Evolutionary conservation across 2,113 vertebrate genomes (phyloP).

Genomic region (human (Homo sapiens)): GRCh38 chr12:26324001-26324500

Average conservation of each 20-base stretch:
- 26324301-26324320: background rate
- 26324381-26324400: background rate
- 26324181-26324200: background rate
- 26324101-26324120: background rate
- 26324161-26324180: background rate
- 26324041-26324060: background rate
- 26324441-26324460: background rate
- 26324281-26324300: background rate
- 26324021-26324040: background rate
- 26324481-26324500: background rate
- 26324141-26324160: background rate
- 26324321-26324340: background rate
- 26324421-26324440: background rate
- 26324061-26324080: background rate
- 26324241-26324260: background rate
- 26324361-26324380: background rate
- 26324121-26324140: background rate
- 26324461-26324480: background rate
- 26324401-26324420: background rate
- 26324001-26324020: background rate
- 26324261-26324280: background rate
- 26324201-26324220: background rate
- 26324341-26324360: background rate
- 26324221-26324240: slow-evolving; percentile 6
- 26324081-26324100: background rate